phyloP scores from a whole-genome alignment of 2,888 invertebrate genomes.

The Amorpha juglandis region DNA sequence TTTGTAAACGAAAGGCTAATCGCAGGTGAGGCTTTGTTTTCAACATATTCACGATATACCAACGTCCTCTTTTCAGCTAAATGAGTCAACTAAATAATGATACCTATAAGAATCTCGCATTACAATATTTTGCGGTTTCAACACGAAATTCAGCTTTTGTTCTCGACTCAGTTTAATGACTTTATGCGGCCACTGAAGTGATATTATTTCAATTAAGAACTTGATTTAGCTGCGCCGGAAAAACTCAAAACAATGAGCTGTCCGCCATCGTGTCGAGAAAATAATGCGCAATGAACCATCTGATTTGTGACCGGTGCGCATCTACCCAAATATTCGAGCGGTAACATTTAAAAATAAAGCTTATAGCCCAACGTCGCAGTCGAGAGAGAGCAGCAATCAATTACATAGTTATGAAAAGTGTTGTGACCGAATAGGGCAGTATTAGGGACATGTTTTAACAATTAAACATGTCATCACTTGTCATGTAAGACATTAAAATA shows the following conservation, averaged over 20 bases:
- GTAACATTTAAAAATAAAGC: slow-evolving; percentile 45
- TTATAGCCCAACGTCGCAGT: slow-evolving; percentile 41
- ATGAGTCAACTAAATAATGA: slow-evolving; percentile 65
- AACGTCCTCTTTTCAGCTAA: slow-evolving; percentile 55
- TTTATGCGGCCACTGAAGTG: slow-evolving; percentile 76
- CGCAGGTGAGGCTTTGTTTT: slow-evolving; percentile 44
- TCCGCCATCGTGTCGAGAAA: slow-evolving; percentile 67
- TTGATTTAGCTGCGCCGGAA: slow-evolving; percentile 75
- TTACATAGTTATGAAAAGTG: slow-evolving; percentile 59
- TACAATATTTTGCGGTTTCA: slow-evolving; percentile 76
- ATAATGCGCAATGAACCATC: slow-evolving; percentile 72
- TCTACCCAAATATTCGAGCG: slow-evolving; percentile 45
- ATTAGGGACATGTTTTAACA: slow-evolving; percentile 72
- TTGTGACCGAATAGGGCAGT: slow-evolving; percentile 69
- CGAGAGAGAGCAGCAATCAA: slow-evolving; percentile 48
- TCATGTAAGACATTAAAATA: slow-evolving; percentile 83
- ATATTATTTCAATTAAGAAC: slow-evolving; percentile 79
- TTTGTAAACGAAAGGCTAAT: slow-evolving; percentile 42
- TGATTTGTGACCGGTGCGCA: slow-evolving; percentile 63
- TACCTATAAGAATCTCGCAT: slow-evolving; percentile 60
- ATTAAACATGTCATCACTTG: slow-evolving; percentile 80
- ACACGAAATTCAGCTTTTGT: slow-evolving; percentile 77
- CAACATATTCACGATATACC: slow-evolving; percentile 49
- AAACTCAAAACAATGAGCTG: slow-evolving; percentile 80
- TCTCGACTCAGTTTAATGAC: slow-evolving; percentile 68